phyloP scores from a whole-genome alignment of 1,140 invertebrate species.

The Brevipalpus yothersi region DNA sequence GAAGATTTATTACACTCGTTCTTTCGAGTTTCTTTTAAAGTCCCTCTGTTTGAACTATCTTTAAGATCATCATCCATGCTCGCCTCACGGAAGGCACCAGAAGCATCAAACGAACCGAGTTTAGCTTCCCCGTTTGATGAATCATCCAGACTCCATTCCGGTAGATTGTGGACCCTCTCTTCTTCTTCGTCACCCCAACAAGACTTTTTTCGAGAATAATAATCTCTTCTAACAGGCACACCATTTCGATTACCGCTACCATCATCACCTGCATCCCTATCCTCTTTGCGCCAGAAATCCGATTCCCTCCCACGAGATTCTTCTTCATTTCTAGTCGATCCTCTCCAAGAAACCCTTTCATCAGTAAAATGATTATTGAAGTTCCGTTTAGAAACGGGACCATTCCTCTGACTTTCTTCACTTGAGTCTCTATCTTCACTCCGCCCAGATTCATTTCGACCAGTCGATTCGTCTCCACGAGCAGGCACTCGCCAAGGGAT shows the following conservation, averaged over 20 bases:
- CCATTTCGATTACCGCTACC: not conserved
- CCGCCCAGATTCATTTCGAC: too few species aligned
- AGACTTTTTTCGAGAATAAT: not conserved
- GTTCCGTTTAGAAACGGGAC: too few species aligned
- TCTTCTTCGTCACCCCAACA: slow-evolving; percentile 7
- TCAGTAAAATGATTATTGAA: not conserved
- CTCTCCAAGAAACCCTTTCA: not conserved
- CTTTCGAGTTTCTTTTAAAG: slow-evolving; percentile 14
- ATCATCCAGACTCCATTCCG: slow-evolving; percentile 23
- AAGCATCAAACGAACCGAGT: slow-evolving; percentile 59
- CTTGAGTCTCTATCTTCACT: too few species aligned
- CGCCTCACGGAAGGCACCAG: slow-evolving; percentile 39
- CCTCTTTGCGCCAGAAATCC: not conserved
- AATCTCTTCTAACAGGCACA: not conserved
- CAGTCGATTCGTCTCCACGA: too few species aligned
- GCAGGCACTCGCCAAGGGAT: too few species aligned
- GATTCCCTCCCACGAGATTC: not conserved
- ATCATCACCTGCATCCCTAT: not conserved
- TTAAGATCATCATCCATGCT: not conserved
- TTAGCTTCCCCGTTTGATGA: slow-evolving; percentile 27
- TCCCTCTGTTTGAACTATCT: not conserved
- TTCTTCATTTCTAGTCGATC: not conserved
- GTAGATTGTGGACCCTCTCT: slow-evolving; percentile 15
- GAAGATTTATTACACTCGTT: not conserved
- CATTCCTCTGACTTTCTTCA: too few species aligned